Percentiles rank a stretch among this genome's conserved stretches.
Conservation (phyloP, 2,888 invertebrate species). For the Euplexia lucipara region DNA sequence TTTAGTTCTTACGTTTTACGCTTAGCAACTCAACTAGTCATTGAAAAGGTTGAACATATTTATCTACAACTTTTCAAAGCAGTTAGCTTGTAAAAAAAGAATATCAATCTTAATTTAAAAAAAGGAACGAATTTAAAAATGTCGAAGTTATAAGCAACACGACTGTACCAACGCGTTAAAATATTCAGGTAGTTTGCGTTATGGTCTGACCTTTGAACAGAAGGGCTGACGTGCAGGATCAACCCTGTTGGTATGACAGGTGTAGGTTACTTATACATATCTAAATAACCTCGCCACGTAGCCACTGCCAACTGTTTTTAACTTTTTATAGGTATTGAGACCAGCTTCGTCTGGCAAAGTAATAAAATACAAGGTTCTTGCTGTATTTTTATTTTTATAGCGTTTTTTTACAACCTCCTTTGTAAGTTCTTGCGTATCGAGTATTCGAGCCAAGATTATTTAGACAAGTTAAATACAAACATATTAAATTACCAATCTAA, state of each 20-base stretch:
- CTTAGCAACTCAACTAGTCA: too few species aligned
- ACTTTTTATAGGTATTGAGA: constrained; percentile 31
- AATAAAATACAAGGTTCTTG: constrained; percentile 31
- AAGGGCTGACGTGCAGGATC: constrained; percentile 60
- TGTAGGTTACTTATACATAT: constrained; percentile 46
- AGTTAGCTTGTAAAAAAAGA: too few species aligned
- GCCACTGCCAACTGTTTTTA: constrained; percentile 47
- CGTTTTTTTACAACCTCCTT: constrained; percentile 17
- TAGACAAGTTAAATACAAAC: constrained; percentile 1
- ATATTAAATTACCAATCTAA: not conserved
- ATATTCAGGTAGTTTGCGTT: constrained; percentile 74
- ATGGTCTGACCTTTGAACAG: constrained; percentile 74
- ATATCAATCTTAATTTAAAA: too few species aligned
- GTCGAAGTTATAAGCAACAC: too few species aligned
- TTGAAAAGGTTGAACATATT: too few species aligned
- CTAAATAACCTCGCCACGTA: constrained; percentile 25
- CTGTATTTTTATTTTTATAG: constrained; percentile 16
- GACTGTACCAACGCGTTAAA: constrained; percentile 66
- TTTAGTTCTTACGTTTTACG: too few species aligned
- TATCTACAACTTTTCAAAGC: too few species aligned
- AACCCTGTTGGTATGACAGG: constrained; percentile 60
- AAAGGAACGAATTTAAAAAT: too few species aligned
- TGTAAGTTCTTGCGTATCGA: constrained; percentile 10
- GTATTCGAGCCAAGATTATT: constrained; percentile 22
- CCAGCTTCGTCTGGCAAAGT: constrained; percentile 24